Evolutionary conservation across 2,113 vertebrate genomes (phyloP).

Genomic region (Pangasianodon gigas): DNA sequence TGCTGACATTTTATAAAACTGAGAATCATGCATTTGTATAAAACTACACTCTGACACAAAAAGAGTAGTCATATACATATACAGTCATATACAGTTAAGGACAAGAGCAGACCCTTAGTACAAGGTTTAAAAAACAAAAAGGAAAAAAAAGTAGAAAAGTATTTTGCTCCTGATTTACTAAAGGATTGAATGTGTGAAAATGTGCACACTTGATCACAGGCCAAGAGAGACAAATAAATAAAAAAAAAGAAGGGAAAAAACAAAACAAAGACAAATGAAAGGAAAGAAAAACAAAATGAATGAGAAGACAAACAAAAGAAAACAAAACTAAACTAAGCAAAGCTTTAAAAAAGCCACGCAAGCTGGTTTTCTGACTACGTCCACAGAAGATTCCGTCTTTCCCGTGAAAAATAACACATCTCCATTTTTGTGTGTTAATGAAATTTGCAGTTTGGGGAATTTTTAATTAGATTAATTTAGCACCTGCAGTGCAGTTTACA

Average conservation of each 20-base stretch:
- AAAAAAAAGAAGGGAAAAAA: not conserved
- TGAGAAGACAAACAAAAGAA: not conserved
- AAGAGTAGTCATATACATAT: not conserved
- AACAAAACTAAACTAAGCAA: not conserved
- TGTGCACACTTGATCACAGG: not conserved
- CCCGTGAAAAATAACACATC: not conserved
- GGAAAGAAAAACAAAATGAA: not conserved
- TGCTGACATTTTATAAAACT: not conserved
- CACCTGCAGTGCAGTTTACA: not conserved
- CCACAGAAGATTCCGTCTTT: not conserved
- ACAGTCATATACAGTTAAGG: not conserved
- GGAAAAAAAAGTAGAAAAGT: not conserved
- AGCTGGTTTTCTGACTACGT: not conserved
- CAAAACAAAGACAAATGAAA: not conserved
- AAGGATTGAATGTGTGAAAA: not conserved
- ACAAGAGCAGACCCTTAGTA: not conserved
- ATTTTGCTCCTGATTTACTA: not conserved
- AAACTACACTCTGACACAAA: not conserved
- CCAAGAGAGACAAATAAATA: not conserved
- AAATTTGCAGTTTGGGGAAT: not conserved
- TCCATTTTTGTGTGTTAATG: not conserved
- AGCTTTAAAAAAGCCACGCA: not conserved
- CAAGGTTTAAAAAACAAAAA: not conserved
- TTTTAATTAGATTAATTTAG: not conserved
- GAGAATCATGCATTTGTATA: not conserved